Percentiles rank a stretch among this genome's conserved stretches.
phyloP scores from a whole-genome alignment of 2,797 vertebrate genomes.

The Xiphorhynchus erythropygius region DNA sequence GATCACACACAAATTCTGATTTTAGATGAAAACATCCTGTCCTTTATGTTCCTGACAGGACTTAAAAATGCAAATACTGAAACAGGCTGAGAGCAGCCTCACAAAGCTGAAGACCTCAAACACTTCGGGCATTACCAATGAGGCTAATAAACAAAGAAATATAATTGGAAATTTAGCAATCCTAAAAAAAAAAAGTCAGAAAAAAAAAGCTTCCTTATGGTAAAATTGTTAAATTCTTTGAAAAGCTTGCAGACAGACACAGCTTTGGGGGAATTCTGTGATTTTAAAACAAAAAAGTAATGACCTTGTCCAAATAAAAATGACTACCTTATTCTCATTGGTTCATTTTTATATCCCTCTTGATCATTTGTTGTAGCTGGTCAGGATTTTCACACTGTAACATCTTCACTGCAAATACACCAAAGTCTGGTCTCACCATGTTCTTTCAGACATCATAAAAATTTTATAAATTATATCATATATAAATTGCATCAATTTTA shows the following conservation, averaged over 20 bases:
- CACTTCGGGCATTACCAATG: not conserved
- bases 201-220: not conserved
- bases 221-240: not conserved
- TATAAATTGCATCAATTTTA: not conserved
- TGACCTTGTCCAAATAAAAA: not conserved
- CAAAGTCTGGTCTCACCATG: not conserved
- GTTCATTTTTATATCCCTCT: not conserved
- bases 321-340: rapidly evolving
- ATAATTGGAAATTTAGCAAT: not conserved
- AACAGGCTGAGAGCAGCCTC: not conserved
- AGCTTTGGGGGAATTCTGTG: not conserved
- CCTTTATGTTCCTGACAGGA: not conserved
- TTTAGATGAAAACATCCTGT: not conserved
- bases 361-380: rapidly evolving
- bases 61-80: not conserved
- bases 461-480: not conserved
- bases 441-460: not conserved
- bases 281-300: not conserved
- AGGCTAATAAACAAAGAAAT: not conserved
- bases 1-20: not conserved
- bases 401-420: not conserved
- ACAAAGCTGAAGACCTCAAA: not conserved
- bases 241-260: not conserved
- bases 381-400: not conserved
- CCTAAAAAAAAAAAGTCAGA: not conserved